phyloP scores from a whole-genome alignment of 1,140 invertebrate genomes.

The Brachionus manjavacas region DNA sequence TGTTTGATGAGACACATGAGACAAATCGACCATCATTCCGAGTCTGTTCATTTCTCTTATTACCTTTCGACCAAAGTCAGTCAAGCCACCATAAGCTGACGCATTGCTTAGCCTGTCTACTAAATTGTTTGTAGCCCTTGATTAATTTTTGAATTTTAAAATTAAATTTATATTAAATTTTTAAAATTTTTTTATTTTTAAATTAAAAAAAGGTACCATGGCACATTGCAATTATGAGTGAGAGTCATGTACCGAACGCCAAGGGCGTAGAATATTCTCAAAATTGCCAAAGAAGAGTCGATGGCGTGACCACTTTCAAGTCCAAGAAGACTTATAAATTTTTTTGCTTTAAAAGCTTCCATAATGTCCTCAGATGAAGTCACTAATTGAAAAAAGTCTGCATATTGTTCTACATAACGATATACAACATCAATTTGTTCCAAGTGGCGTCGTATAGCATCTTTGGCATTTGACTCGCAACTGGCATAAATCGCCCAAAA shows the following conservation, averaged over 20 bases:
- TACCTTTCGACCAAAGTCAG: conserved; percentile 53
- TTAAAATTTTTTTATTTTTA: neutral
- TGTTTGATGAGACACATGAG: conserved; percentile 75
- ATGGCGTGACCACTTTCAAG: conserved; percentile 77
- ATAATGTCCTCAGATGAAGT: conserved; percentile 72
- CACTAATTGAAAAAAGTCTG: conserved; percentile 71
- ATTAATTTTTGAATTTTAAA: too few species aligned
- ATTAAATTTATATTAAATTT: neutral
- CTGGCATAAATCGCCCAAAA: conserved; percentile 82
- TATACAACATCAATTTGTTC: conserved; percentile 82
- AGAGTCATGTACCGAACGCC: conserved; percentile 74
- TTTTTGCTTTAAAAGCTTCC: conserved; percentile 69
- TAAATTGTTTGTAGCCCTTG: conserved; percentile 43
- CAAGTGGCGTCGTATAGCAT: conserved; percentile 75
- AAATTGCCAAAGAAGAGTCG: conserved; percentile 68
- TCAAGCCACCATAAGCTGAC: conserved; percentile 44
- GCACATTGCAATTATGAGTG: conserved; percentile 74
- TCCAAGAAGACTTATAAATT: conserved; percentile 75
- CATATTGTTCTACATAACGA: conserved; percentile 73
- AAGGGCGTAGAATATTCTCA: conserved; percentile 69
- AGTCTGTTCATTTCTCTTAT: conserved; percentile 66
- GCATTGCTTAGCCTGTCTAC: conserved; percentile 6
- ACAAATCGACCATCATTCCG: conserved; percentile 79
- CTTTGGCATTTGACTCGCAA: conserved; percentile 73
- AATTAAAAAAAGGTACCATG: conserved; percentile 63